These are phyloP conservation scores for Sinocyclocheilus maitianheensis DNA, from an alignment of 2,113 vertebrate species.

Conservation along the genomic window DNA sequence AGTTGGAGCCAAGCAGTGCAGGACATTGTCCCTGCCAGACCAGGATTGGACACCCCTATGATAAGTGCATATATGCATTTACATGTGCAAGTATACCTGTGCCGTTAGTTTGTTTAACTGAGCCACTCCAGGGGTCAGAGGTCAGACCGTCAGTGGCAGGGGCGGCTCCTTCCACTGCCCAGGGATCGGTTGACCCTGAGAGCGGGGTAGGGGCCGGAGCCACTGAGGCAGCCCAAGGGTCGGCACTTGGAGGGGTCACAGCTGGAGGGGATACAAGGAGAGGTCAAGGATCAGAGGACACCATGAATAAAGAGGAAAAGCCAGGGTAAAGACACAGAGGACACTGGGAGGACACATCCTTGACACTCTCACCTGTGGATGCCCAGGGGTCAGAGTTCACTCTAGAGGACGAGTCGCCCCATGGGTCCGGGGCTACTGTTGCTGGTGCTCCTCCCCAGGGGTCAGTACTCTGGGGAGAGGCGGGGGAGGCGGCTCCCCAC, in stretches of 20 bases:
- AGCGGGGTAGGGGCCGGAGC: conserved; percentile 72
- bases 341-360: neutral
- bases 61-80: neutral
- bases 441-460: conserved; percentile 78
- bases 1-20: too few relatives aligned
- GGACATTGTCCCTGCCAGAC: too few relatives aligned
- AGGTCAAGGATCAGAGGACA: conserved; percentile 59
- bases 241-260: conserved; percentile 77
- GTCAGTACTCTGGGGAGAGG: conserved; percentile 75
- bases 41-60: neutral
- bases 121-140: conserved; percentile 79
- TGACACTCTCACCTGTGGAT: conserved; percentile 67
- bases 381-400: conserved; percentile 79
- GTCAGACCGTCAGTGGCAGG: conserved; percentile 73
- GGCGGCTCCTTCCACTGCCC: conserved; percentile 73
- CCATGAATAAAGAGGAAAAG: conserved; percentile 53
- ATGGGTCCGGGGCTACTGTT: conserved; percentile 73
- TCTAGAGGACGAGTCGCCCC: conserved; percentile 73
- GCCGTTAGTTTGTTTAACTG: conserved; percentile 79
- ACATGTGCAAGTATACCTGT: conserved; percentile 73
- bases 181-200: conserved; percentile 76
- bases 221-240: conserved; percentile 79
- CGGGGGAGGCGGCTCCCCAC: conserved; percentile 81
- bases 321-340: conserved; percentile 59
- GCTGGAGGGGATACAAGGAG: conserved; percentile 71